Evolutionary conservation across 2,888 invertebrate genomes (phyloP).

Genomic region (Margaritifera margaritifera): DNA sequence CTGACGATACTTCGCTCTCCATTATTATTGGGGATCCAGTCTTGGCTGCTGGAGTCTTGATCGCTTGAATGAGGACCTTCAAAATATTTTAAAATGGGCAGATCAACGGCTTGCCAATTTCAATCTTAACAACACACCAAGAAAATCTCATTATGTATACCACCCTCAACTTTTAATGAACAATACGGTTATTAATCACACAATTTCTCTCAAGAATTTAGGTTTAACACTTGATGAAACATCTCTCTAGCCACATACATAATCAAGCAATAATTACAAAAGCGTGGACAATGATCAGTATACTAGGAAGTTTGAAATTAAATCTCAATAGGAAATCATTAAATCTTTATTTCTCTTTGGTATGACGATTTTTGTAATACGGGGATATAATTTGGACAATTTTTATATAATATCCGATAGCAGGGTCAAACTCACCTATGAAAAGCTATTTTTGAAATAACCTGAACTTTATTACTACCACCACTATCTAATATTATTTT

Average conservation of each 20-base stretch:
- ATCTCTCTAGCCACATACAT: not conserved
- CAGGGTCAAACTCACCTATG: no score
- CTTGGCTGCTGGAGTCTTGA: not conserved
- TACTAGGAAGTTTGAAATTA: no score
- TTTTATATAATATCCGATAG: no score
- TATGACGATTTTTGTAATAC: no score
- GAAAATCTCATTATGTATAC: not conserved
- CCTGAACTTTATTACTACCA: no score
- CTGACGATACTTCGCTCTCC: slow-evolving; percentile 3
- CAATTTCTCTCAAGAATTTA: slow-evolving; percentile 1
- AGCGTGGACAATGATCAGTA: no score
- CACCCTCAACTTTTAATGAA: not conserved
- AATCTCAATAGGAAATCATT: no score
- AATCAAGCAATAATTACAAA: no score
- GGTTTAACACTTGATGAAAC: not conserved
- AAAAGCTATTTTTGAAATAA: no score
- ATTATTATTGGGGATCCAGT: not conserved
- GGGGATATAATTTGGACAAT: no score
- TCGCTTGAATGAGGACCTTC: not conserved
- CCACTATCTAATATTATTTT: no score
- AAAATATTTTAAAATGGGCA: not conserved
- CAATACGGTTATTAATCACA: not conserved
- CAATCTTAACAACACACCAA: slow-evolving; percentile 2
- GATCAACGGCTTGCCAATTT: slow-evolving; percentile 1
- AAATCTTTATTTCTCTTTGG: no score